These are phyloP conservation scores for Ploceus nigricollis DNA, from an alignment of 2,113 vertebrate genomes.

Conservation along the genomic window DNA sequence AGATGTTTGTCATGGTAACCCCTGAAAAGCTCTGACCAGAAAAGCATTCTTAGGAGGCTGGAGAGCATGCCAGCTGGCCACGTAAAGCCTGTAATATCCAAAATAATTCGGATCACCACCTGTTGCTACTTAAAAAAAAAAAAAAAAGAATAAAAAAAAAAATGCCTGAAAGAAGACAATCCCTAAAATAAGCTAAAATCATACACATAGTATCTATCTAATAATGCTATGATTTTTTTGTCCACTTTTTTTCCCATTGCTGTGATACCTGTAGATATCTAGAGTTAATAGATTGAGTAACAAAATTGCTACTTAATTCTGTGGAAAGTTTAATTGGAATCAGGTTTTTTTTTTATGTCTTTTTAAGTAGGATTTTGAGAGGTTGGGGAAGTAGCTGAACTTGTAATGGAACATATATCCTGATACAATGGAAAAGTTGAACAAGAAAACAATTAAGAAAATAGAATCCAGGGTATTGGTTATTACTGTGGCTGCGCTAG, in stretches of 20 bases:
- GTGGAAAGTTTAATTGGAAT: not conserved
- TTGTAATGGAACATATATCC: not conserved
- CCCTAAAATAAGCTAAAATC: not conserved
- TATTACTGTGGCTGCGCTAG: not conserved
- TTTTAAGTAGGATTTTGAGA: not conserved
- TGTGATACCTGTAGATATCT: not conserved
- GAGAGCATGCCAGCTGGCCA: conserved; percentile 10
- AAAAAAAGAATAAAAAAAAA: not conserved
- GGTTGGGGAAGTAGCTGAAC: not conserved
- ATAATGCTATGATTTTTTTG: not conserved
- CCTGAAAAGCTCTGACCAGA: not conserved
- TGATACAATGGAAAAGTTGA: not conserved
- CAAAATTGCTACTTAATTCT: not conserved
- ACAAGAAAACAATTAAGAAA: not conserved
- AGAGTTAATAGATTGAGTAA: not conserved
- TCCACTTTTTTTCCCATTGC: not conserved
- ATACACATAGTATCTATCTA: not conserved
- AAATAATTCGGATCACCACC: conserved; percentile 10
- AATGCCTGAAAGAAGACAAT: not conserved
- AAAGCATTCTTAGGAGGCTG: conserved; percentile 6
- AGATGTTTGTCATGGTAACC: conserved; percentile 51
- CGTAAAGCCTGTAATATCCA: not conserved
- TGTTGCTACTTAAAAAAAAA: not conserved
- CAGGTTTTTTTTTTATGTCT: not conserved
- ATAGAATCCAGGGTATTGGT: not conserved